These are phyloP conservation scores for Pteronura brasiliensis DNA, from an alignment of 2,113 vertebrate genomes.

Conservation along the genomic window DNA sequence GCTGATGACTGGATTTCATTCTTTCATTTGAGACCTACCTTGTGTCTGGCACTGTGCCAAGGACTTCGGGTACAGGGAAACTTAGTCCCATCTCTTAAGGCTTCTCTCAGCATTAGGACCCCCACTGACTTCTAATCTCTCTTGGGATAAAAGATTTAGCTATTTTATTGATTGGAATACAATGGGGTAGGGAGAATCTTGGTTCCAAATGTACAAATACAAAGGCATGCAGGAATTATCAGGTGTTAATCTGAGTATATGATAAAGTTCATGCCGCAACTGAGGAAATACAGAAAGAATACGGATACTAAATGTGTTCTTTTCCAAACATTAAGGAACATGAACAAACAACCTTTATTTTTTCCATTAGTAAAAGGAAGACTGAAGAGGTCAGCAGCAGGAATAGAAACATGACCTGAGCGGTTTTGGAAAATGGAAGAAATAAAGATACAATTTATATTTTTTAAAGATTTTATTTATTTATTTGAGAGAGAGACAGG, in stretches of 20 bases:
- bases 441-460: background rate
- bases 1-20: background rate
- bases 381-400: background rate
- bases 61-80: background rate
- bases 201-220: slow-evolving; percentile 41
- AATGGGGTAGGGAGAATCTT: background rate
- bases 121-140: background rate
- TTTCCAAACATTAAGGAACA: slow-evolving; percentile 14
- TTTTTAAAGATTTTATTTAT: too few relatives aligned
- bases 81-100: background rate
- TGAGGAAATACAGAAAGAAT: background rate
- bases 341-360: background rate
- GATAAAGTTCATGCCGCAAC: background rate
- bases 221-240: slow-evolving; percentile 16
- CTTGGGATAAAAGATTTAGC: slow-evolving; percentile 38
- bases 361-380: background rate
- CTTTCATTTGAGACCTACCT: slow-evolving; percentile 26
- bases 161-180: slow-evolving; percentile 19
- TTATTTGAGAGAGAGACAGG: too few relatives aligned
- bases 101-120: background rate
- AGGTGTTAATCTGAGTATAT: background rate
- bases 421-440: background rate
- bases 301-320: background rate
- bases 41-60: background rate
- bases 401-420: background rate